Evolutionary conservation across 92 coral and sea anemone genomes (phyloP), one percentile per base, ranked within the genome.

Genomic region (Chrysogorgia sp.): DNA sequence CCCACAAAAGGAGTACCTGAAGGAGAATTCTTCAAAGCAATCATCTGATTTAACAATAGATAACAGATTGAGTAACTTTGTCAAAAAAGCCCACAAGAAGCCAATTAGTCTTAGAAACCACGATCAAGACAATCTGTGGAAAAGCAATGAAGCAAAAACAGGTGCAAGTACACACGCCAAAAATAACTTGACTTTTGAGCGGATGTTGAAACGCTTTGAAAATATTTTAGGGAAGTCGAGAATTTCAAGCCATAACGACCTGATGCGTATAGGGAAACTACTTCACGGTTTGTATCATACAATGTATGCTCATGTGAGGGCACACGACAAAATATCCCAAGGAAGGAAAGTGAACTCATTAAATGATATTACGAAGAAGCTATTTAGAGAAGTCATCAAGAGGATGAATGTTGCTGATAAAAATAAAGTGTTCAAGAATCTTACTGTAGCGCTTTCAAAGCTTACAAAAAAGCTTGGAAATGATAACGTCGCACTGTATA

Each of bases 181-280:
- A 15, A 47, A 47, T 2, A 15, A n/a, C 43, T 37, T 37, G 43
- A 22, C 21, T 23, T 55, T 72, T 55, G 30, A 43, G 21, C 33
- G 37, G 20, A 13, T 72, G 24, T 20, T 72, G 22, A 53, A 72
- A 72, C 79, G 52, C 22, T 15, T 56, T 12, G 79, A 72, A 35
- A 72, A 22, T n/a, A 32, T 53, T 58, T 40, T 56, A 55, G 48
- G 65, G 22, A 56, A 34, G 47, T 72, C 66, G 29, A 35, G 79
- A 20, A 24, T 32, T 71, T 52, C 50, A 20, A 71, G 64, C 9
- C 48, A 23, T 10, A 53, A 10, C 35, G 21, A 34, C 23, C 48
- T 53, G 19, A 64, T 19, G 1, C 65, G 66, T 6, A 19, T 72
- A 59, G 48, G 34, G 33, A 53, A 34, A 4, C 79, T 72, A 3